phyloP scores from a whole-genome alignment of 2,113 vertebrate genomes.

The Gila orcuttii region DNA sequence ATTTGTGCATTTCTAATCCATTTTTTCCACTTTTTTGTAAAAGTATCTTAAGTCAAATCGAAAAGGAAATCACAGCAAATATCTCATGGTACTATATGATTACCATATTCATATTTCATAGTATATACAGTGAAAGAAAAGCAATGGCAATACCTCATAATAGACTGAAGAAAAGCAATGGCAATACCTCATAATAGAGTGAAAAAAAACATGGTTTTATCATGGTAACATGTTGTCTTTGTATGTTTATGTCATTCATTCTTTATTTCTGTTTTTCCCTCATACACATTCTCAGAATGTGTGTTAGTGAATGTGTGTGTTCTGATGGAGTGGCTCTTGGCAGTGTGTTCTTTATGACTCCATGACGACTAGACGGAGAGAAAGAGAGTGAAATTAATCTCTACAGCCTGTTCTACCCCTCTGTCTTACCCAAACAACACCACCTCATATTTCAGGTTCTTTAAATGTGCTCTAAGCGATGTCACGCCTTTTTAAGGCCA shows the following conservation, averaged over 20 bases:
- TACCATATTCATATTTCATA: not conserved
- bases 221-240: not conserved
- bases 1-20: not conserved
- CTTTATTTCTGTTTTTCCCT: not conserved
- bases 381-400: constrained; percentile 40
- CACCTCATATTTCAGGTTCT: constrained; percentile 31
- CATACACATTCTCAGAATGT: not conserved
- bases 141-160: not conserved
- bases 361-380: constrained; percentile 23
- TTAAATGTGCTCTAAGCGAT: too few species aligned
- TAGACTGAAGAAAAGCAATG: not conserved
- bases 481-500: too few species aligned
- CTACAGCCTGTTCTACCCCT: constrained; percentile 36
- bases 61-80: not conserved
- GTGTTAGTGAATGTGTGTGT: not conserved
- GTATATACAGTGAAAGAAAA: not conserved
- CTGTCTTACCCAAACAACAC: constrained; percentile 45
- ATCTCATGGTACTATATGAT: not conserved
- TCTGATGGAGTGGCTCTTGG: constrained; percentile 34
- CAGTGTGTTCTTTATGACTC: constrained; percentile 51
- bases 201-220: not conserved
- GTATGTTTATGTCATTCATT: not conserved
- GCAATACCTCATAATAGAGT: not conserved
- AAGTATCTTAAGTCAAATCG: not conserved
- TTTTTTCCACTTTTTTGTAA: not conserved